Evolutionary conservation across 2,888 invertebrate species (phyloP).

Genomic region (Leptinotarsa juncta): DNA sequence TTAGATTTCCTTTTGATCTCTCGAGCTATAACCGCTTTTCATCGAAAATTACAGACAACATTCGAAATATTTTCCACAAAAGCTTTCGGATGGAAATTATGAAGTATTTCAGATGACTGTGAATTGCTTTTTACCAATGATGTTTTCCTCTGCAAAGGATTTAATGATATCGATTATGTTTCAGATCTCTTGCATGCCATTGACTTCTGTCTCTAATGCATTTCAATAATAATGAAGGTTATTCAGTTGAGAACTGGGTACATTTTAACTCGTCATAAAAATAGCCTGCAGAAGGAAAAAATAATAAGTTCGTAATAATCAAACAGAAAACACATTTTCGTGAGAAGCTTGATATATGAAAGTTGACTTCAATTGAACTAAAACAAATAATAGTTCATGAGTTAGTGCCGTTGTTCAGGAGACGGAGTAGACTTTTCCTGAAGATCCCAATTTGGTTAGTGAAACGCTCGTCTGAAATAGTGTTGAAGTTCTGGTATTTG

Average conservation of each 20-base stretch:
- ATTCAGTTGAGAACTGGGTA: neutral
- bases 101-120: slow-evolving; percentile 30
- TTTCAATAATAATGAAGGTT: neutral
- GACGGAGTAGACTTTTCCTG: no score
- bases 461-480: no score
- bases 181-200: neutral
- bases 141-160: neutral
- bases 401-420: no score
- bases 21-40: slow-evolving; percentile 51
- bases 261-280: neutral
- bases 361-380: no score
- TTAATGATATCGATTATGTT: slow-evolving; percentile 1
- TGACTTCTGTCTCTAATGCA: no score
- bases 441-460: no score
- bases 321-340: no score
- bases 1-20: slow-evolving; percentile 48
- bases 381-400: no score
- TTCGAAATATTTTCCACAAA: slow-evolving; percentile 55
- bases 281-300: no score
- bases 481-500: no score
- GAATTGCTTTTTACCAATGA: slow-evolving; percentile 13
- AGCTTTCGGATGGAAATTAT: slow-evolving; percentile 53
- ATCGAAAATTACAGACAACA: slow-evolving; percentile 54
- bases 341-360: no score
- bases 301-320: no score